A percentile compares a stretch with the other conserved stretches of the same genome.
Evolutionary conservation across 2,888 invertebrate genomes (phyloP).

Genomic region (Saturnia pavonia): DNA sequence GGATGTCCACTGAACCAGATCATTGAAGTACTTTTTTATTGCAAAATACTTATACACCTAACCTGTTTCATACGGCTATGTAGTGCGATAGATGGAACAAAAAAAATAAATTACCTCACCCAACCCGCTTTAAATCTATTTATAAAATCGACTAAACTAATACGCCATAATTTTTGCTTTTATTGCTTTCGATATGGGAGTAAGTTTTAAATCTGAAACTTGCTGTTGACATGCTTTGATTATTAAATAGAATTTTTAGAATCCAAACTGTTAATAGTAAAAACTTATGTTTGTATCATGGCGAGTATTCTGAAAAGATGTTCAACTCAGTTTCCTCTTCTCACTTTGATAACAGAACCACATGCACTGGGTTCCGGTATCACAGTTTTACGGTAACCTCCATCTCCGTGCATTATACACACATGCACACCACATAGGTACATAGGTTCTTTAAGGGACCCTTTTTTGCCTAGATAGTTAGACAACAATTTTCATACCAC

Average conservation of each 20-base stretch:
- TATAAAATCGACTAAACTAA: background rate
- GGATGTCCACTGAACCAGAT: conserved; percentile 10
- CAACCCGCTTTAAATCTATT: conserved; percentile 9
- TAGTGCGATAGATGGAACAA: background rate
- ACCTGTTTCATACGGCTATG: conserved; percentile 5
- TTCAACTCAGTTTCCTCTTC: too few relatives aligned
- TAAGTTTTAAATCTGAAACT: background rate
- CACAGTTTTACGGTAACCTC: too few relatives aligned
- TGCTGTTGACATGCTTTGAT: background rate
- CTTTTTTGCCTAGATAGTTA: too few relatives aligned
- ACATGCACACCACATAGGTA: too few relatives aligned
- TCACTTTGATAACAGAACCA: too few relatives aligned
- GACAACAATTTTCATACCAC: too few relatives aligned
- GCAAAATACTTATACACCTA: background rate
- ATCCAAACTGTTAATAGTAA: too few relatives aligned
- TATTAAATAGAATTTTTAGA: background rate
- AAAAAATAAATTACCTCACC: conserved; percentile 12
- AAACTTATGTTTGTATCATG: too few relatives aligned
- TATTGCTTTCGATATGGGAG: background rate
- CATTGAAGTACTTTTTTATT: conserved; percentile 10
- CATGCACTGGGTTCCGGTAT: too few relatives aligned
- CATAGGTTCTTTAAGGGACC: too few relatives aligned
- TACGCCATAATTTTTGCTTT: background rate
- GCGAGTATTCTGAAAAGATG: too few relatives aligned
- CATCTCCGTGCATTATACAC: too few relatives aligned